Evolutionary conservation across 2,797 vertebrate genomes (phyloP), one percentile per base, ranked within the genome.

Genomic region (Tinamus major): DNA sequence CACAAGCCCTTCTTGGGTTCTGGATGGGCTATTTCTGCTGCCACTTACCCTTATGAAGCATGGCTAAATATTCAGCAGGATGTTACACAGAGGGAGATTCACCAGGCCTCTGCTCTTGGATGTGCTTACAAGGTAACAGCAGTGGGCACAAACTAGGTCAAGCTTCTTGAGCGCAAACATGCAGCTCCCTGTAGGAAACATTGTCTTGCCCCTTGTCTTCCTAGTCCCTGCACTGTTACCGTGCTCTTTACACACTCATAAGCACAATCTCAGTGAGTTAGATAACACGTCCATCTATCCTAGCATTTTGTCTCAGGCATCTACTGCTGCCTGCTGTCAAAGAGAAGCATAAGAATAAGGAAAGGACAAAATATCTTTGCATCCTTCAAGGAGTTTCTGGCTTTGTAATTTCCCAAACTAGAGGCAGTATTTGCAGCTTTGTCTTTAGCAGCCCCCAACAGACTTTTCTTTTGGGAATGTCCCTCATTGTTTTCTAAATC

Each of bases 21-120:
- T 84, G 35, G 49, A 70, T 46, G n/a, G 59, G 61, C 48, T 81
- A 68, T 41, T 89, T 80, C 61, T 87, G 71, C 87, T 87, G 85
- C 61, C 29, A 70, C 46, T 5, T 27, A 27, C 21, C 56, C 31
- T 72, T 76, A 16, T 0, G 0, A 56, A 33, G 44, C 46, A 6
- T 70, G 48, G 31, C 53, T 59, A 53, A 68, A 44, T 17, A 51
- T 35, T 61, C 49, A 51, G 53, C 31, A 85, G 51, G 39, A 61
- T 27, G 39, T 42, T 70, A 67, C 35, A 12, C 0, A 18, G 14
- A 70, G 24, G 31, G 46, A 90, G 29, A 64, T 56, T 63, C 75
- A 39, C 42, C 75, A 72, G 42, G n/a, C 74, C 49, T 26, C 42
- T 27, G 64, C 29, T 87, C 24, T 19, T 68, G 53, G 79, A 75